Base-by-base conservation (phyloP, 2,888 invertebrate species). In the Alloscopus bannaensis region DNA sequence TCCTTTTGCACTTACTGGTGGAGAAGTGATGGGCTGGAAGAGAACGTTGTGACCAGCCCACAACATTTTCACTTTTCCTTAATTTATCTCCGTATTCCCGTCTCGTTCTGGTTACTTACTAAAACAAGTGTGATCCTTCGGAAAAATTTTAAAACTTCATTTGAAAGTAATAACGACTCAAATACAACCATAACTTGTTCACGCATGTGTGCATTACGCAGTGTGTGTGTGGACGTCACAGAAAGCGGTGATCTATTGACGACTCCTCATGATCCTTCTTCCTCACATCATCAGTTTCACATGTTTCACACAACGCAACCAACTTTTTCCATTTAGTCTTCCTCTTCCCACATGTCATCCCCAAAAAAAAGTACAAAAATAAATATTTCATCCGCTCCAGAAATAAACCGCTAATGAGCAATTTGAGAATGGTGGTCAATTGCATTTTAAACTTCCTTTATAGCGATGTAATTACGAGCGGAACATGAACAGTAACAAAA, bases 141-240 rank as follows among this genome's bases (percentile, higher is more conserved):
- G n/a, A 66, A 75, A 75, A 75, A 66, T 66, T 75, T 75, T 75
- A 75, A 68, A 75, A 59, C 66, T 59, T 66, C 75, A 68, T 75
- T 75, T 68, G 68, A 75, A 75, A 75, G 66, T 57, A 66, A 59
- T 75, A 75, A 75, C 65, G 75, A 75, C 20, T 68, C 68, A 68
- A 66, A 68, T 75, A 47, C 36, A 66, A 75, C 55, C 75, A 66
- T 66, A 59, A 75, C 66, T 68, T 75, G n/a, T 73, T 75, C 66
- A 75, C 75, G 75, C 75, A 75, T 68, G 68, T 75, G 75, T 75
- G 75, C 64, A n/a, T n/a, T n/a, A n/a, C n/a, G n/a, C n/a, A n/a
- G n/a, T n/a, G n/a, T n/a, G n/a, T n/a, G n/a, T n/a, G n/a, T n/a
- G 26, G 28, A 26, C 18, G 18, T 18, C 11, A n/a, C 45, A 45